Evolutionary conservation across 1,140 invertebrate species (phyloP).

Genomic region (Ylistrum balloti): DNA sequence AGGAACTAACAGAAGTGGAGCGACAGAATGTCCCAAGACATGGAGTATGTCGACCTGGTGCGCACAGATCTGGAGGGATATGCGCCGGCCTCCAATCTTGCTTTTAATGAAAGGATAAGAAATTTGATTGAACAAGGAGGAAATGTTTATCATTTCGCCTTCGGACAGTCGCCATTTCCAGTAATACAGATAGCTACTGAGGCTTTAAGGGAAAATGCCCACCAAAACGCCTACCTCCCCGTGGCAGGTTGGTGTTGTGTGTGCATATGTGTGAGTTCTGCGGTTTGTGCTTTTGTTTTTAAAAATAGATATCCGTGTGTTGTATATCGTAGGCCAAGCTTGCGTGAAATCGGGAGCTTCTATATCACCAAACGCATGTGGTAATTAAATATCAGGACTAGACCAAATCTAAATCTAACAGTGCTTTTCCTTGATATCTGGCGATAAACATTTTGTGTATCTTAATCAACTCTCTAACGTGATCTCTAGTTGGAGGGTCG

Average conservation of each 20-base stretch:
- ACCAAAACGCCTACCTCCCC: conserved; percentile 78
- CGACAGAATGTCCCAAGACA: neutral
- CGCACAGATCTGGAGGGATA: conserved; percentile 69
- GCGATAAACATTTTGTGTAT: too few relatives aligned
- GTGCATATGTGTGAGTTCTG: neutral
- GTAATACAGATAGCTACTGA: conserved; percentile 73
- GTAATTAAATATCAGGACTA: too few relatives aligned
- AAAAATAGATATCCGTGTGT: neutral
- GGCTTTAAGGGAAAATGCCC: conserved; percentile 75
- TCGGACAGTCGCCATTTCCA: conserved; percentile 82
- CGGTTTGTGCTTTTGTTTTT: too few relatives aligned
- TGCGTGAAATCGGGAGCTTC: too few relatives aligned
- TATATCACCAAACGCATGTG: too few relatives aligned
- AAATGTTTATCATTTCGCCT: conserved; percentile 80
- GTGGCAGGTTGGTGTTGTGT: conserved; percentile 73
- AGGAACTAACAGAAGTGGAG: neutral
- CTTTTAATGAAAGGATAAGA: conserved; percentile 73
- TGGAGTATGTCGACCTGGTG: conserved; percentile 58
- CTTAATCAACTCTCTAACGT: too few relatives aligned
- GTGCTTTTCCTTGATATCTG: too few relatives aligned
- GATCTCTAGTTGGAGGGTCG: too few relatives aligned
- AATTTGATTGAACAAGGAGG: conserved; percentile 72
- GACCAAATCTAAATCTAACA: too few relatives aligned
- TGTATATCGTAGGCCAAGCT: neutral
- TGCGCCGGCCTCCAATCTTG: conserved; percentile 71